Percentiles rank a stretch among this genome's conserved stretches.
Conservation (phyloP, 2,113 vertebrate genomes). For the Pagrus major region DNA sequence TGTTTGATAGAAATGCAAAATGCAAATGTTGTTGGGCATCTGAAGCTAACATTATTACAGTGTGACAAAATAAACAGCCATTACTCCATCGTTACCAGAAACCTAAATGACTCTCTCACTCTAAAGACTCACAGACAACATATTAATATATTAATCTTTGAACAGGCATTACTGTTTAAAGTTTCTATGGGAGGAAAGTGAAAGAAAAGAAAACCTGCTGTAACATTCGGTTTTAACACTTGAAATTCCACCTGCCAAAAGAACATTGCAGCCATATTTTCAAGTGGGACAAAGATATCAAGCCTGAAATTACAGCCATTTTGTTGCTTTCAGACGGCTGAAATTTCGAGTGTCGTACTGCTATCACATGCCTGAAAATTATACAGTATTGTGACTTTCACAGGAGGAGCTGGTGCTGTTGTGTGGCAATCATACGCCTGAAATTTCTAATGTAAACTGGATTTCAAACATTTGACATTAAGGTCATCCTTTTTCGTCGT, state of each 20-base stretch:
- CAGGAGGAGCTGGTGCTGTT: background rate
- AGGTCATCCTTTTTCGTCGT: background rate
- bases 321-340: background rate
- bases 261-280: conserved; percentile 22
- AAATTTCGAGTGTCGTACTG: background rate
- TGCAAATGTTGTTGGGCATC: background rate
- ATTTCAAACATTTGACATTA: conserved; percentile 10
- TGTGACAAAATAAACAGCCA: background rate
- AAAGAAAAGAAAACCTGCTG: conserved; percentile 1
- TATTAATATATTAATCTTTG: conserved; percentile 16
- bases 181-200: background rate
- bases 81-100: background rate
- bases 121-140: background rate
- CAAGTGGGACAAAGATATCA: conserved; percentile 21
- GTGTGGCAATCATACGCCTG: conserved; percentile 14
- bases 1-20: background rate
- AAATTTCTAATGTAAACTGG: background rate
- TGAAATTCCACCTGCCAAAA: conserved; percentile 5
- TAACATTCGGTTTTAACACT: conserved; percentile 19
- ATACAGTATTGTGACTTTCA: conserved; percentile 4
- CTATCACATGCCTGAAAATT: conserved; percentile 38
- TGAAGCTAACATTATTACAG: background rate
- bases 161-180: conserved; percentile 12
- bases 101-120: conserved; percentile 2
- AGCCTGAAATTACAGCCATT: conserved; percentile 40